Evolutionary conservation across 2,113 vertebrate genomes (phyloP).

Genomic region (Eublepharis macularius): DNA sequence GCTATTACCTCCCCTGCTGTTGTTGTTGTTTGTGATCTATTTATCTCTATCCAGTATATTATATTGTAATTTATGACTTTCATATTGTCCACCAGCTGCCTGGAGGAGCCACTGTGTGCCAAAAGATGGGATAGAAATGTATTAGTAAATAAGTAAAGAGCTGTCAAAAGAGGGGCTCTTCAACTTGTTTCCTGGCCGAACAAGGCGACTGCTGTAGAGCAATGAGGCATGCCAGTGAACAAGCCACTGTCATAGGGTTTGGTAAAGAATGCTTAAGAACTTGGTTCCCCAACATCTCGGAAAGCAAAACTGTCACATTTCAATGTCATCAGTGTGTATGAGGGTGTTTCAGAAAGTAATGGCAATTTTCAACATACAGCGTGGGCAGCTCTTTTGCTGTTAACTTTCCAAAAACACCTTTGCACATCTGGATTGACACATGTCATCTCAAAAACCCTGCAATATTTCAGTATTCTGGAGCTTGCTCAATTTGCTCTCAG

Average conservation of each 20-base stretch:
- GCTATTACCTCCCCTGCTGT: too few relatives aligned
- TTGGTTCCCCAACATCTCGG: not conserved
- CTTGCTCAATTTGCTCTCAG: not conserved
- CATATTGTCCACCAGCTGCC: too few relatives aligned
- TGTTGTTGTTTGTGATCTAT: too few relatives aligned
- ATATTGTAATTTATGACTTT: too few relatives aligned
- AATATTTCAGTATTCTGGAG: not conserved
- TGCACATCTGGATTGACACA: not conserved
- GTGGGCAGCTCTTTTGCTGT: constrained; percentile 12
- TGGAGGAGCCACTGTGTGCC: too few relatives aligned
- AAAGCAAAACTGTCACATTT: not conserved
- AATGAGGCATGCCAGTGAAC: not conserved
- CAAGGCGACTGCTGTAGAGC: not conserved
- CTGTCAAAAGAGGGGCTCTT: not conserved
- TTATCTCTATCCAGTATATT: too few relatives aligned
- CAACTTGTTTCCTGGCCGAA: not conserved
- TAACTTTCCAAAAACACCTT: not conserved
- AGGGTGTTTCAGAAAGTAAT: not conserved
- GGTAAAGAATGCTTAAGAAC: not conserved
- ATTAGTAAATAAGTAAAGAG: not conserved
- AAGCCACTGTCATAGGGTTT: not conserved
- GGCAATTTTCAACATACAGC: not conserved
- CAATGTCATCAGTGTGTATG: not conserved
- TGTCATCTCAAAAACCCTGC: not conserved
- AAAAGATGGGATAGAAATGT: too few relatives aligned